A percentile compares a stretch with the other conserved stretches of the same genome.
Evolutionary conservation across 1,140 invertebrate species (phyloP).

Genomic region (Leptinotarsa defecta): DNA sequence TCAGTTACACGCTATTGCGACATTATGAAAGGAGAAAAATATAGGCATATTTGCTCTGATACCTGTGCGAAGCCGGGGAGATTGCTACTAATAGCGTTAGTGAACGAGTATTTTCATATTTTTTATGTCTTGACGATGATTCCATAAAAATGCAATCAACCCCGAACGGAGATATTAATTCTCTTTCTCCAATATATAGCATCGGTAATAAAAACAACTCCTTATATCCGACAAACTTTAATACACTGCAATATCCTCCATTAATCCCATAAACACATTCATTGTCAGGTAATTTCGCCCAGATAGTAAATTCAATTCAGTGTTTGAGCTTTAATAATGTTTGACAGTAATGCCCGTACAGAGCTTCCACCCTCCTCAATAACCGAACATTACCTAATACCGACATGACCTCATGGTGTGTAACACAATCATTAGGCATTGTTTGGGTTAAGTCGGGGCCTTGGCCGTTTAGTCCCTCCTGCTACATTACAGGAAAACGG

Average conservation of each 20-base stretch:
- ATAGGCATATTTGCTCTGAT: no score
- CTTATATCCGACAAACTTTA: neutral
- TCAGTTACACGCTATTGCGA: no score
- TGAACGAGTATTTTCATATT: no score
- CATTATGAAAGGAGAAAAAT: no score
- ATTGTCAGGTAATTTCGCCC: conserved; percentile 39
- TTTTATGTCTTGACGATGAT: no score
- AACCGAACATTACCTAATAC: conserved; percentile 43
- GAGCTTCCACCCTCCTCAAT: conserved; percentile 31
- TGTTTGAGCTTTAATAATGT: conserved; percentile 40
- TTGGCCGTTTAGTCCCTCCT: neutral
- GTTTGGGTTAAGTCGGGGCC: conserved; percentile 30
- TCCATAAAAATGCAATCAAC: neutral
- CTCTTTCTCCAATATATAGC: neutral
- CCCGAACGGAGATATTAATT: neutral
- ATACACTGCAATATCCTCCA: conserved; percentile 21
- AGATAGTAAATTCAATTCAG: conserved; percentile 32
- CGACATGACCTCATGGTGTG: conserved; percentile 42
- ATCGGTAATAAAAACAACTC: neutral
- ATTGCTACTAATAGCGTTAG: no score
- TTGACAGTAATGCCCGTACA: conserved; percentile 38
- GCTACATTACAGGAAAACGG: conserved; percentile 5
- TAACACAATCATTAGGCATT: conserved; percentile 43
- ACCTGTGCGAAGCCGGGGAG: no score
- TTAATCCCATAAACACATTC: conserved; percentile 40